Percentiles rank a stretch among this genome's conserved stretches.
These are phyloP conservation scores for Epizoanthus scotinus DNA, from an alignment of 92 coral and sea anemone species.

Conservation along the genomic window DNA sequence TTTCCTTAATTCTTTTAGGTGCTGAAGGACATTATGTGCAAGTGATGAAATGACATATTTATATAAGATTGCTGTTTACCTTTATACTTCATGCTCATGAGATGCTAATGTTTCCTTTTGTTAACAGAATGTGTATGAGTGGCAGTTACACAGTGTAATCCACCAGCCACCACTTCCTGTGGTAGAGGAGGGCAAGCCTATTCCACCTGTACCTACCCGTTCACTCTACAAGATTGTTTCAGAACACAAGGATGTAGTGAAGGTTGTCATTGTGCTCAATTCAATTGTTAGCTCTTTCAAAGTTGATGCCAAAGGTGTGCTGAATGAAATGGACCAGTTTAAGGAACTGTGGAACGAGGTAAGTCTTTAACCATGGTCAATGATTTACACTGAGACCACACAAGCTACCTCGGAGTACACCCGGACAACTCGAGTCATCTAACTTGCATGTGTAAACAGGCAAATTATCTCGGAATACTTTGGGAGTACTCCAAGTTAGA, in stretches of 20 bases:
- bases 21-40: too few species aligned
- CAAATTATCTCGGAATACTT: too few species aligned
- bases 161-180: slow-evolving; percentile 95
- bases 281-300: slow-evolving; percentile 96
- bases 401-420: too few species aligned
- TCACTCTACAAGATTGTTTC: slow-evolving; percentile 94
- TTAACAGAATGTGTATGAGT: slow-evolving; percentile 79
- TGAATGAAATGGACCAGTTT: slow-evolving; percentile 90
- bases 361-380: too few species aligned
- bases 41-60: too few species aligned
- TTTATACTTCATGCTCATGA: background rate
- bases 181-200: slow-evolving; percentile 97
- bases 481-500: too few species aligned
- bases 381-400: too few species aligned
- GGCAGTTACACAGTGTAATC: slow-evolving; percentile 88
- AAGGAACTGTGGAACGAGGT: slow-evolving; percentile 98
- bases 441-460: too few species aligned
- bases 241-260: slow-evolving; percentile 95
- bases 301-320: slow-evolving; percentile 86
- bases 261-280: slow-evolving; percentile 87
- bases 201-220: slow-evolving; percentile 87
- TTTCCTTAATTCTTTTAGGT: too few species aligned
- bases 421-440: too few species aligned
- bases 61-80: too few species aligned
- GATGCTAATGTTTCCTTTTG: background rate